Conservation (phyloP, 2,888 invertebrate genomes). For the Emmelina monodactyla region DNA sequence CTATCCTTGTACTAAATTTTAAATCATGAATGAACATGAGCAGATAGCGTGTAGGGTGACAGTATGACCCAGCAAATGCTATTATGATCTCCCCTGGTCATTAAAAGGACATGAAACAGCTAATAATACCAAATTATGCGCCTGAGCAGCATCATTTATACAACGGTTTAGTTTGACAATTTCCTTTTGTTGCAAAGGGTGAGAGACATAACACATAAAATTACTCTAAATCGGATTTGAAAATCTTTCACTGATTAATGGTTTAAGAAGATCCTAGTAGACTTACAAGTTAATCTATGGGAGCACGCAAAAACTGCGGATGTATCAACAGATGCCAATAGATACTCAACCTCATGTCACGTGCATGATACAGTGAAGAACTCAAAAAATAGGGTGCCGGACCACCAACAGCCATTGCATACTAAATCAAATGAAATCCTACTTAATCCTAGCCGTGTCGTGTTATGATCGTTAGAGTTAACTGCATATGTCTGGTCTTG, state of each 20-base stretch:
- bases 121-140: constrained; percentile 1
- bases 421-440: constrained; percentile 41
- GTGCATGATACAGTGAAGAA: constrained; percentile 8
- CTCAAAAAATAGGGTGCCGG: constrained; percentile 44
- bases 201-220: no score
- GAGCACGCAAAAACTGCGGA: constrained; percentile 11
- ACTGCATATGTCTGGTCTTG: no score
- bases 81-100: constrained; percentile 17
- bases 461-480: constrained; percentile 60
- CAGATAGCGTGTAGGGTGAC: constrained; percentile 39
- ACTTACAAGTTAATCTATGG: no score
- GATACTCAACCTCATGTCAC: constrained; percentile 37
- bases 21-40: constrained; percentile 56
- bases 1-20: constrained; percentile 14
- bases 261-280: no score
- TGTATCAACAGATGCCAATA: not conserved
- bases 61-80: constrained; percentile 33
- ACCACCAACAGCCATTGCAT: constrained; percentile 33
- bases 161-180: no score
- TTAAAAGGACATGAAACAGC: not conserved
- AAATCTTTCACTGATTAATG: no score
- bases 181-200: no score
- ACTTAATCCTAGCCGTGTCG: constrained; percentile 45
- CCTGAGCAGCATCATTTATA: no score
- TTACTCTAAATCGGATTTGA: no score